Percentiles rank a stretch among this genome's conserved stretches.
Evolutionary conservation across 2,113 vertebrate genomes (phyloP).

Genomic region (Engraulis encrasicolus): DNA sequence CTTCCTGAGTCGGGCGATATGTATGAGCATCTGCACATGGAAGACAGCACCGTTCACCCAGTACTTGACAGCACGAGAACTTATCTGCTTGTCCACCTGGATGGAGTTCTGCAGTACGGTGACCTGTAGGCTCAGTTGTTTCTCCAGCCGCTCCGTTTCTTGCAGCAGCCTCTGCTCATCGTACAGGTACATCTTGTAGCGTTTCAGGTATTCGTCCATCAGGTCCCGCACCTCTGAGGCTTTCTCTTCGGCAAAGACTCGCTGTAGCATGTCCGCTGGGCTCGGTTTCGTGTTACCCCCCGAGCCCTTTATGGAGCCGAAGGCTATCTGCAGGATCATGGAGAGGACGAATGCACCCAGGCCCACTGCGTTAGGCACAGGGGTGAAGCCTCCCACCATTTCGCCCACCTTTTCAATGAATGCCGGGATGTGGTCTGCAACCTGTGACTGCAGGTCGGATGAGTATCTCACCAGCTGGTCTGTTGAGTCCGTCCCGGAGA

Average conservation of each 20-base stretch:
- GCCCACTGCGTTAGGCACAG: constrained; percentile 23
- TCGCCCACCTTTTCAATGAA: background rate
- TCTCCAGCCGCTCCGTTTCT: background rate
- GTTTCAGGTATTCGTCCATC: constrained; percentile 33
- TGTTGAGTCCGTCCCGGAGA: background rate
- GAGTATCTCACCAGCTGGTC: background rate
- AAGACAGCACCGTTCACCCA: constrained; percentile 30
- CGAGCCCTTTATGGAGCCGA: background rate
- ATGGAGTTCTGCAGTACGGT: constrained; percentile 31
- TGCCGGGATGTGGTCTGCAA: background rate
- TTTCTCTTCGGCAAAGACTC: constrained; percentile 38
- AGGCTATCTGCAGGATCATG: constrained; percentile 7
- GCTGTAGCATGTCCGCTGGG: background rate
- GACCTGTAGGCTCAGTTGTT: constrained; percentile 22
- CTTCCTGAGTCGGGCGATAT: constrained; percentile 13
- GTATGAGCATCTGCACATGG: constrained; percentile 28
- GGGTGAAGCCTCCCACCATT: background rate
- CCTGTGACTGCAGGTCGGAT: background rate
- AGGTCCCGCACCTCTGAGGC: constrained; percentile 7
- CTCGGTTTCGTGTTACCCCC: too few relatives aligned
- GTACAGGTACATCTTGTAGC: constrained; percentile 3
- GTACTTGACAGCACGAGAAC: background rate
- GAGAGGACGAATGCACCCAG: constrained; percentile 23
- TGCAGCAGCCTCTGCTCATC: background rate
- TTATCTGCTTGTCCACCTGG: constrained; percentile 27